phyloP scores from a whole-genome alignment of 2,888 invertebrate species.

The Candidula unifasciata region DNA sequence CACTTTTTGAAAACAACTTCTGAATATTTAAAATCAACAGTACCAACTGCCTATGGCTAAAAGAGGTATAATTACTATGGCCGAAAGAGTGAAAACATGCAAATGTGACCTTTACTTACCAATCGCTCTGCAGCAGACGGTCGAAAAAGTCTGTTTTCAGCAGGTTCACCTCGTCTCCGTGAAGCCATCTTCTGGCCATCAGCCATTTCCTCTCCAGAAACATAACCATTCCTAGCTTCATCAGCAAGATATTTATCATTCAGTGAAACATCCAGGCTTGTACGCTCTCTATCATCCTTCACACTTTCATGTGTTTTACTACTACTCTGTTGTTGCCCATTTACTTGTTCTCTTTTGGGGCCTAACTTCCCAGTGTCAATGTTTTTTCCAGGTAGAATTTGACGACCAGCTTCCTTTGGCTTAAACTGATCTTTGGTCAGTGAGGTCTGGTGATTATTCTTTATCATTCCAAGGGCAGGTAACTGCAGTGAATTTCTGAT shows the following conservation, averaged over 20 bases:
- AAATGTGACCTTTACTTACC: no score
- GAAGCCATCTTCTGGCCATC: not conserved
- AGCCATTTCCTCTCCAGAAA: not conserved
- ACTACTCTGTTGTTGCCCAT: not conserved
- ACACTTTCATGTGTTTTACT: not conserved
- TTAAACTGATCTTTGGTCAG: not conserved
- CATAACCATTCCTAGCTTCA: not conserved
- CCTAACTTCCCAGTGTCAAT: not conserved
- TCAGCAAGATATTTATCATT: not conserved
- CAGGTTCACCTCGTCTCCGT: not conserved
- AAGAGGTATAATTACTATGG: no score
- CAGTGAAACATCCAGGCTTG: not conserved
- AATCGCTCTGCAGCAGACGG: slow-evolving; percentile 30
- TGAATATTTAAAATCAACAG: no score
- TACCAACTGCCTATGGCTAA: no score
- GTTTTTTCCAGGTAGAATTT: not conserved
- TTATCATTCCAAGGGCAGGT: not conserved
- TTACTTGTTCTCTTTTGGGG: not conserved
- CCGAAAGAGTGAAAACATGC: no score
- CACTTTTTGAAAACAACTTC: no score
- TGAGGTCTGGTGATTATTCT: not conserved
- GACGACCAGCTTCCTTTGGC: not conserved
- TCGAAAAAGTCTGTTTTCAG: slow-evolving; percentile 4
- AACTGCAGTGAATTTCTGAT: not conserved
- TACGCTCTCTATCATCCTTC: not conserved